These are phyloP conservation scores for Sisyra nigra DNA, from an alignment of 2,888 invertebrate species.

Conservation along the genomic window DNA sequence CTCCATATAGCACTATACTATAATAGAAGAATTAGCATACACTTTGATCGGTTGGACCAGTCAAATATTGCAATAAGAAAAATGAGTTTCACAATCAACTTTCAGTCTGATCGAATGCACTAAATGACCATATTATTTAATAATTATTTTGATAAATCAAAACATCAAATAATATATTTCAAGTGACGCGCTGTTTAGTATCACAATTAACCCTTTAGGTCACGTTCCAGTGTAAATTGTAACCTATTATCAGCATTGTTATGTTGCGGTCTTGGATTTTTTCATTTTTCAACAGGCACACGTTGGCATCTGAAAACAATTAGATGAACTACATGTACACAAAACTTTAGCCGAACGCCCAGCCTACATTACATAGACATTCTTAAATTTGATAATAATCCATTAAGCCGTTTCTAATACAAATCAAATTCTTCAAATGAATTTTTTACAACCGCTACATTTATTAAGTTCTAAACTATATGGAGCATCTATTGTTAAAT, in stretches of 20 bases:
- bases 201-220: conserved; percentile 10
- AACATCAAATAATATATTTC: conserved; percentile 29
- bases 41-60: conserved; percentile 18
- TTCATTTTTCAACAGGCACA: neutral
- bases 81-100: neutral
- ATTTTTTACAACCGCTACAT: too few species aligned
- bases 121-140: conserved; percentile 29
- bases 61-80: conserved; percentile 2
- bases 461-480: too few species aligned
- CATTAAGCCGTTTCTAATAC: too few species aligned
- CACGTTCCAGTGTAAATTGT: conserved; percentile 10
- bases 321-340: neutral
- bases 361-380: neutral
- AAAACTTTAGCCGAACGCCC: too few species aligned
- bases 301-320: neutral
- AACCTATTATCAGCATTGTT: conserved; percentile 8
- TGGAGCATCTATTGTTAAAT: too few species aligned
- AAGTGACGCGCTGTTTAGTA: conserved; percentile 19
- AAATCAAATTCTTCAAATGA: too few species aligned
- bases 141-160: conserved; percentile 33
- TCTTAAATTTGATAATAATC: too few species aligned
- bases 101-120: conserved; percentile 17
- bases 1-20: conserved; percentile 29
- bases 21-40: conserved; percentile 31
- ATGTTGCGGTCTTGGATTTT: neutral